Conservation (phyloP, 1,140 invertebrate genomes). For the Nasonia vitripennis region DNA sequence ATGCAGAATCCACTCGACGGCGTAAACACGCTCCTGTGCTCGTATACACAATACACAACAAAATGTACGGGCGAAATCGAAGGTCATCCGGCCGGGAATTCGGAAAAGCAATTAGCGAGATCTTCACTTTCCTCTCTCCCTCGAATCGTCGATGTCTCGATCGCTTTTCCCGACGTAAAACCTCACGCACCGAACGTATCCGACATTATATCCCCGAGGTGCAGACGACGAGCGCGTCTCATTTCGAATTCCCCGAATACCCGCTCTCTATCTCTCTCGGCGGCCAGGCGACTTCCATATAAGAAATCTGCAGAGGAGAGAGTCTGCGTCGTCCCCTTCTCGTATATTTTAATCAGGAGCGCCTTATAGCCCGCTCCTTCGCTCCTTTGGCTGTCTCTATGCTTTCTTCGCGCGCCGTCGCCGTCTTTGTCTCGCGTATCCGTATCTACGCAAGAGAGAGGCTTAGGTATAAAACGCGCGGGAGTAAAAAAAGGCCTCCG, state of each 20-base stretch:
- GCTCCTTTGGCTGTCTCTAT: constrained; percentile 35
- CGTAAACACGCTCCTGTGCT: constrained; percentile 20
- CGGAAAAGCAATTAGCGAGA: constrained; percentile 47
- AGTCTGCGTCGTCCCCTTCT: constrained; percentile 50
- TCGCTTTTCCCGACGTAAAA: constrained; percentile 30
- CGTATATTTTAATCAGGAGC: constrained; percentile 74
- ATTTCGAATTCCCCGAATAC: constrained; percentile 73
- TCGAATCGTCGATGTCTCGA: constrained; percentile 6
- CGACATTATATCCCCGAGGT: constrained; percentile 55
- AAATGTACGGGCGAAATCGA: constrained; percentile 11
- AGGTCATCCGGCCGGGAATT: constrained; percentile 33
- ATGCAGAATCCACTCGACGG: constrained; percentile 26
- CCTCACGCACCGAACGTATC: neutral
- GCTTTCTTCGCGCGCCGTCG: constrained; percentile 5
- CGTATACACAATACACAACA: neutral
- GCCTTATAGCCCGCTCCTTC: constrained; percentile 53
- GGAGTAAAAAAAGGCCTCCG: constrained; percentile 61
- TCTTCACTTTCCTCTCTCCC: too few relatives aligned
- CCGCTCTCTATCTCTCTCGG: constrained; percentile 45
- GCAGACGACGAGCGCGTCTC: constrained; percentile 56
- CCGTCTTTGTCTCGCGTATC: constrained; percentile 20
- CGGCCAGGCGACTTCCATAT: constrained; percentile 62
- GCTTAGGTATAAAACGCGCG: constrained; percentile 28
- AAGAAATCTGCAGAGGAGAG: constrained; percentile 67
- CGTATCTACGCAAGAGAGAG: constrained; percentile 5